Evolutionary conservation across 2,797 vertebrate species (phyloP), one percentile per base, ranked within the genome.

Genomic region (Xerus rutilus): DNA sequence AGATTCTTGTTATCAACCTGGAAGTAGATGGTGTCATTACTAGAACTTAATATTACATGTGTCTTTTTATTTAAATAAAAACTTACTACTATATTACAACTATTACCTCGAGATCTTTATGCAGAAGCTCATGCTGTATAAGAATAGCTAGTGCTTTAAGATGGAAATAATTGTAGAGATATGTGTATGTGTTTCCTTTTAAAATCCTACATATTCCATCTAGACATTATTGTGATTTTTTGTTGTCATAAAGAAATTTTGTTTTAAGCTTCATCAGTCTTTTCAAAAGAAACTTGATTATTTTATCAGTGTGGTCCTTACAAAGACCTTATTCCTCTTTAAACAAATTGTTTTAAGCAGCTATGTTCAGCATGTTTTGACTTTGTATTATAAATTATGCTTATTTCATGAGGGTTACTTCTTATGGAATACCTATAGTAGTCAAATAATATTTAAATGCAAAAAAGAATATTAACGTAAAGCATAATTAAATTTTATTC

Each of bases 401-500:
- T 91, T 78, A 82, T 93, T 96, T 90, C 79, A 67, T 82, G 35
- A 84, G n/a, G 7, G 10, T 59, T 45, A 23, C 72, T 91, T 87
- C 45, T 85, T 95, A 28, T 57, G 30, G 25, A 85, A 69, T 95
- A 14, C 17, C 28, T 87, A 4, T 79, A 49, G 59, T 91, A 85
- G 70, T 90, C 39, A 73, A 59, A 57, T n/a, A 86, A 52, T 74
- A 95, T 78, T 96, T 96, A 93, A 93, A 74, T 76, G 18, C 43
- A 90, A 84, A 85, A 47, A 49, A 87, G 54, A 86, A 69, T 79
- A n/a, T 81, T 88, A 73, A 87, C 81, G 64, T 84, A 64, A 88
- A 86, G 74, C 45, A 89, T 89, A 73, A 21, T 95, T 93, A 84
- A 86, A 67, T 77, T 93, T 96, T 85, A 69, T 86, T 94, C 62